Conservation (phyloP, 2,113 vertebrate genomes). For the Ceyx margarethae region DNA sequence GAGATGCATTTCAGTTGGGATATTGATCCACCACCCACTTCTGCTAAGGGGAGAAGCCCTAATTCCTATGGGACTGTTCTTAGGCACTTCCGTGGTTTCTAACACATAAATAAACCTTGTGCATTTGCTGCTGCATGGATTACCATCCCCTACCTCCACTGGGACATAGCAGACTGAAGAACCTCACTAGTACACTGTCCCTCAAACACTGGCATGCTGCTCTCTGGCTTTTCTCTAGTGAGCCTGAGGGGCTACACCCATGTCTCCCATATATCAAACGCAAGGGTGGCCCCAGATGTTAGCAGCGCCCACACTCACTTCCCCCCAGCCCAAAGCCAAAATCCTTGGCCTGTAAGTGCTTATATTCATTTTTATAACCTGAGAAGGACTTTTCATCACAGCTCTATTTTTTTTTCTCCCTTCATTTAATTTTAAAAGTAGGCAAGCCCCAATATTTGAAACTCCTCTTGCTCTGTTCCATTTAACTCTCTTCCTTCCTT, state of each 20-base stretch:
- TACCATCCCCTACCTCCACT: neutral
- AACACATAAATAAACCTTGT: neutral
- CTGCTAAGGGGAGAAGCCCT: neutral
- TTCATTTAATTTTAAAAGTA: neutral
- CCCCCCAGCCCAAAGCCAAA: neutral
- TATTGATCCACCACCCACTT: neutral
- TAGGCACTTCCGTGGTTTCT: neutral
- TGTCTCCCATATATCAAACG: neutral
- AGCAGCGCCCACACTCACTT: neutral
- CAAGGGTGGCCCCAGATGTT: neutral
- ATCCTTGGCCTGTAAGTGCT: neutral
- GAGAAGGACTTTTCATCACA: neutral
- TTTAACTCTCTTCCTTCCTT: conserved; percentile 56
- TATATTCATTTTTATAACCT: neutral
- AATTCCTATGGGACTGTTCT: neutral
- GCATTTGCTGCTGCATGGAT: neutral
- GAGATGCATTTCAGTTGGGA: neutral
- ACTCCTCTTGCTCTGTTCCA: conserved; percentile 10
- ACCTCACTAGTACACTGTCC: neutral
- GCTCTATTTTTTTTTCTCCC: neutral
- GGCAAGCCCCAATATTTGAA: conserved; percentile 37
- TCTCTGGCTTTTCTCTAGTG: neutral
- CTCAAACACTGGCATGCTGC: neutral
- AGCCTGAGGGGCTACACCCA: neutral
- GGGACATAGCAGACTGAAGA: neutral